A percentile compares a stretch with the other conserved stretches of the same genome.
Evolutionary conservation across 1,140 invertebrate genomes (phyloP).

Genomic region (Megalonaias nervosa): DNA sequence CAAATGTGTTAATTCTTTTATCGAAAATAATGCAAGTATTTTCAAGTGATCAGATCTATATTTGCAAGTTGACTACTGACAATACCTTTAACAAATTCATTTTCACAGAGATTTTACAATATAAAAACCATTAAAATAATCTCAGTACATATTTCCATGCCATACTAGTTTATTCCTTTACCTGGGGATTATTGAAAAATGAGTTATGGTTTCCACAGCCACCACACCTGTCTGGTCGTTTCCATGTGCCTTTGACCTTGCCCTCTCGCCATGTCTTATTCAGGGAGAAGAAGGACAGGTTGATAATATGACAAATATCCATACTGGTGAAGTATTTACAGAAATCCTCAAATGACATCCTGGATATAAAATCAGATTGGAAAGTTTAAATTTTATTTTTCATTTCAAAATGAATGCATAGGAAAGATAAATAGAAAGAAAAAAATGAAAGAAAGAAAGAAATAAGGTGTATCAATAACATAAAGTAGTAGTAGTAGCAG

Average conservation of each 20-base stretch:
- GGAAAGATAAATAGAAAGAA: too few species aligned
- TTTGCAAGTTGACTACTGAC: too few species aligned
- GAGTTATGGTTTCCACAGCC: constrained; percentile 58
- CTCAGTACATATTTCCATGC: background rate
- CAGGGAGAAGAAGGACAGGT: constrained; percentile 60
- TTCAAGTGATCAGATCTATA: too few species aligned
- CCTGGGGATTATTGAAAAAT: constrained; percentile 64
- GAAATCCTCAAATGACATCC: constrained; percentile 69
- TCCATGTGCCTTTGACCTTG: constrained; percentile 49
- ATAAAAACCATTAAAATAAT: background rate
- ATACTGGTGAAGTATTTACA: constrained; percentile 62
- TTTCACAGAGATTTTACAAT: too few species aligned
- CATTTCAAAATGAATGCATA: too few species aligned
- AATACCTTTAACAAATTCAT: too few species aligned
- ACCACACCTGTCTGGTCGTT: constrained; percentile 47
- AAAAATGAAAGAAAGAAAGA: too few species aligned
- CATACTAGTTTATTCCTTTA: constrained; percentile 8
- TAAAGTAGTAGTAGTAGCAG: too few species aligned
- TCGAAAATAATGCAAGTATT: too few species aligned
- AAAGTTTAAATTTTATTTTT: too few species aligned
- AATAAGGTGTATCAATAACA: too few species aligned
- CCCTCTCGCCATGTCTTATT: constrained; percentile 59
- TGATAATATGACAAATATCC: constrained; percentile 66
- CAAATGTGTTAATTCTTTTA: too few species aligned
- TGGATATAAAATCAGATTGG: constrained; percentile 24